Evolutionary conservation across 2,797 vertebrate genomes (phyloP), one percentile per base, ranked within the genome.

Genomic region (Brachyalestes nurse): DNA sequence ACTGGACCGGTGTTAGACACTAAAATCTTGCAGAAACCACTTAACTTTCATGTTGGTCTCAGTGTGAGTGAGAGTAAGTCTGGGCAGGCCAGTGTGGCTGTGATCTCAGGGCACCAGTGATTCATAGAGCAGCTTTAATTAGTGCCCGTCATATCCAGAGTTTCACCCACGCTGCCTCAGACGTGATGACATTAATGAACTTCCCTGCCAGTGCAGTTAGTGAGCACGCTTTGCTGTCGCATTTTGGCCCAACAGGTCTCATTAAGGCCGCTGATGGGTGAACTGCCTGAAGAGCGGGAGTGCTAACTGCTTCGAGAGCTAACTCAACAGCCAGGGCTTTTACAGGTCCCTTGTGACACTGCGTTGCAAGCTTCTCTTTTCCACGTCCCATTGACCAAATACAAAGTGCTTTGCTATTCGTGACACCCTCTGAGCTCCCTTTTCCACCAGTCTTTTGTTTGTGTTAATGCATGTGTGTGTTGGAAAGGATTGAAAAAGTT

Each of bases 91-190:
- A 21, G 25, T 19, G 28, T 34, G 62, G 21, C 60, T 34, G 66
- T 40, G 74, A 72, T 65, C 49, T 82, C 67, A 6, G 73, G 28
- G 66, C 45, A 47, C 23, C n/a, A 12, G 14, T 8, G 10, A 42
- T 69, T 84, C 72, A 38, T 62, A 40, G 62, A 72, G 67, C 66
- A n/a, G 61, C 34, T 67, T 66, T 81, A 79, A 85, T 77, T 83
- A 75, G 75, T 45, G 61, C 23, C 65, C 5, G 34, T 57, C 77
- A 69, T 62, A 74, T 40, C 62, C 45, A 66, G 25, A 40, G n/a
- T 28, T 60, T 74, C n/a, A 14, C 17, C 34, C 38, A 57, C 10
- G 55, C 28, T 38, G 49, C 21, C 40, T 74, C 64, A 62, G 34
- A 76, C n/a, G 53, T 40, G 47, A 38, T 60, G 62, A 38, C 21